Percentiles rank a stretch among this genome's conserved stretches.
Conservation (phyloP, 2,113 vertebrate species). For the Danionella cerebrum region DNA sequence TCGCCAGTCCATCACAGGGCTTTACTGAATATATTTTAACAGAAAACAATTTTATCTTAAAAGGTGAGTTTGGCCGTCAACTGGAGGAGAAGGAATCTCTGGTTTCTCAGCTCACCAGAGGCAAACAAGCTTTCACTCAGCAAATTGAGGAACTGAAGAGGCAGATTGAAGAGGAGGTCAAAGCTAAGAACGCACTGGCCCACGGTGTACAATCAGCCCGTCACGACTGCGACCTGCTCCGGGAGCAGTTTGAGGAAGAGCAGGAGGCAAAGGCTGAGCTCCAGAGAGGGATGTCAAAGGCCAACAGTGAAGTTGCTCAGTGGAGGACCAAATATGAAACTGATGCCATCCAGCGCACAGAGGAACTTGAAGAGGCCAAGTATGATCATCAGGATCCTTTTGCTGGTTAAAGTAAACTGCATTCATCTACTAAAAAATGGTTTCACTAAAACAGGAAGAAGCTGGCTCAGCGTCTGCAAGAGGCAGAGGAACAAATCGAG, state of each 20-base stretch:
- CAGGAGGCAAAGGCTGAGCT: conserved; percentile 61
- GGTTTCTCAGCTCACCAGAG: conserved; percentile 48
- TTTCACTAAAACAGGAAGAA: not conserved
- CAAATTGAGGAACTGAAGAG: conserved; percentile 45
- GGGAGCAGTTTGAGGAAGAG: conserved; percentile 65
- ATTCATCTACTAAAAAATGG: not conserved
- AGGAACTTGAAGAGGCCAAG: conserved; percentile 65
- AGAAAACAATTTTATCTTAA: no score
- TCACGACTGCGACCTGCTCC: conserved; percentile 62
- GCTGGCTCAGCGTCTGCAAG: not conserved
- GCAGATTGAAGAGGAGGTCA: conserved; percentile 61
- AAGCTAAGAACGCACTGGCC: conserved; percentile 8
- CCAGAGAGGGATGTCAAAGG: conserved; percentile 62
- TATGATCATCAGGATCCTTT: not conserved
- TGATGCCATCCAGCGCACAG: conserved; percentile 60
- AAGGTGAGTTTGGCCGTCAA: conserved; percentile 56
- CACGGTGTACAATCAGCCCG: conserved; percentile 37
- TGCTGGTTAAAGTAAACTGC: not conserved
- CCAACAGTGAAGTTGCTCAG: conserved; percentile 63
- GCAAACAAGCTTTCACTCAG: conserved; percentile 39
- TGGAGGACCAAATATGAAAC: conserved; percentile 69
- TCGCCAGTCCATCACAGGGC: no score
- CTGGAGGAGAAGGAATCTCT: conserved; percentile 69
- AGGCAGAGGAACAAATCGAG: conserved; percentile 16
- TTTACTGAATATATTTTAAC: no score